Conservation (phyloP, 2,888 invertebrate genomes). For the Baccha elongata region DNA sequence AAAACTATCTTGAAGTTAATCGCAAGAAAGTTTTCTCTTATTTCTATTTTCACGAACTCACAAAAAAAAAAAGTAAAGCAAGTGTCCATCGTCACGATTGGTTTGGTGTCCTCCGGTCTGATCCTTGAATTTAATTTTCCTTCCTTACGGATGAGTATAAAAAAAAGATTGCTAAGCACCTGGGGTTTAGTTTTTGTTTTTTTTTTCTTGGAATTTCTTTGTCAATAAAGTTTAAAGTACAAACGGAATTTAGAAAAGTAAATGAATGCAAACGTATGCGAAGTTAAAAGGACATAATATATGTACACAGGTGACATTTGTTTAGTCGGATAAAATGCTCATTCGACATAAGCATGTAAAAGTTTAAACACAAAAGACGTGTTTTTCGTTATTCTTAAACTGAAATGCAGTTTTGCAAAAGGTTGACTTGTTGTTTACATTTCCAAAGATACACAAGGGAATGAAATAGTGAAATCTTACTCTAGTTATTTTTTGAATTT, state of each 20-base stretch:
- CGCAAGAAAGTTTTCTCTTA: conserved; percentile 34
- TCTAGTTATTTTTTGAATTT: neutral
- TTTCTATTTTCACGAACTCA: neutral
- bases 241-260: conserved; percentile 7
- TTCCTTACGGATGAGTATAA: conserved; percentile 6
- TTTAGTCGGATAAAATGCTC: neutral
- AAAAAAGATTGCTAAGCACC: conserved; percentile 33
- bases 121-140: conserved; percentile 55
- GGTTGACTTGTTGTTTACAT: conserved; percentile 2
- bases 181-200: conserved; percentile 31
- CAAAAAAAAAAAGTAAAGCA: conserved; percentile 13
- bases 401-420: conserved; percentile 3
- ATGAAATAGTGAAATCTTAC: neutral
- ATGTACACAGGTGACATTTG: neutral
- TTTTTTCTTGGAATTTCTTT: too few species aligned
- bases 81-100: conserved; percentile 33
- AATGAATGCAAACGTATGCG: neutral
- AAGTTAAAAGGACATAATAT: neutral
- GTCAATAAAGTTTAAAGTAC: conserved; percentile 19
- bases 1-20: conserved; percentile 44
- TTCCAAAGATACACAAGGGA: neutral
- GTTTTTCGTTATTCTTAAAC: conserved; percentile 1
- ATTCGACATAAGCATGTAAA: neutral
- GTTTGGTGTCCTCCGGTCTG: conserved; percentile 23
- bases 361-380: neutral